phyloP scores from a whole-genome alignment of 2,113 vertebrate species.

The Artemisiospiza belli region DNA sequence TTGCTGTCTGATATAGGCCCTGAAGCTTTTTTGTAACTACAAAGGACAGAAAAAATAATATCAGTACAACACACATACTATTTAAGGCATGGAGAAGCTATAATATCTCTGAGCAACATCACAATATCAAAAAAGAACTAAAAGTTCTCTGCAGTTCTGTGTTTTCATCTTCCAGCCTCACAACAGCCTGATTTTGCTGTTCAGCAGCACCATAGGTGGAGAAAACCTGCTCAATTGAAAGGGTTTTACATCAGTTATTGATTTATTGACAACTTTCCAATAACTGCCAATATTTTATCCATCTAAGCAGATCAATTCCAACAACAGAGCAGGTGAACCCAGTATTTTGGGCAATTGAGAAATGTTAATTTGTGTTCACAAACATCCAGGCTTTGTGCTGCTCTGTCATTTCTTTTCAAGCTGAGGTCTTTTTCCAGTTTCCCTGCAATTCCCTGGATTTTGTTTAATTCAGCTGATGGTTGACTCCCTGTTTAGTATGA shows the following conservation, averaged over 20 bases:
- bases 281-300: neutral
- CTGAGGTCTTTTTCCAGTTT: neutral
- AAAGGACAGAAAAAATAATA: neutral
- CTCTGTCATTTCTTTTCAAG: neutral
- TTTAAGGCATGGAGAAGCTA: neutral
- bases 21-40: neutral
- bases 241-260: neutral
- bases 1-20: neutral
- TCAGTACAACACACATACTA: neutral
- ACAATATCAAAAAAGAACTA: neutral
- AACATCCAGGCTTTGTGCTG: fast-evolving
- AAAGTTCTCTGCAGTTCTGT: neutral
- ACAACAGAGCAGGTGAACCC: neutral
- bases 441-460: neutral
- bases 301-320: neutral
- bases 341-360: neutral
- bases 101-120: neutral
- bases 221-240: neutral
- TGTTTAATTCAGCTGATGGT: neutral
- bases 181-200: neutral
- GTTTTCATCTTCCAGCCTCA: neutral
- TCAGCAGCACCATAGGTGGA: neutral
- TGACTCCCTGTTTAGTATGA: neutral
- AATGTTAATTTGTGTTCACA: fast-evolving
- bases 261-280: neutral